These are phyloP conservation scores for Karalla daura DNA, from an alignment of 2,797 vertebrate species.

Conservation along the genomic window DNA sequence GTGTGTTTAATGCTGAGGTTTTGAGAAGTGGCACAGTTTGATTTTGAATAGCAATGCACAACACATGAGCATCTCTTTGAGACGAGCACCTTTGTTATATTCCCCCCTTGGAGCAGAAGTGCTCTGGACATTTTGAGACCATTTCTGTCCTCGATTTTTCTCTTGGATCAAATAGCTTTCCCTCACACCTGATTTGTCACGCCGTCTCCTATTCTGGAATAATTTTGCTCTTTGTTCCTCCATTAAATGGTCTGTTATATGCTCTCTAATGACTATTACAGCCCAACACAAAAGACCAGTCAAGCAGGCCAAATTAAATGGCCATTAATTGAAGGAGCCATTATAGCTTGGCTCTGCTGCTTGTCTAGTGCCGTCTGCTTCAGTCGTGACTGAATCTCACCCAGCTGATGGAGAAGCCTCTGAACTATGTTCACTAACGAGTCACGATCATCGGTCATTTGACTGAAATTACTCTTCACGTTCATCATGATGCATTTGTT, in stretches of 20 bases:
- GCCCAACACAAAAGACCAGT: constrained; percentile 67
- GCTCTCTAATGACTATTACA: constrained; percentile 55
- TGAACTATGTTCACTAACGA: constrained; percentile 16
- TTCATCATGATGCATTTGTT: not conserved
- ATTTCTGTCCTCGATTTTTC: constrained; percentile 7
- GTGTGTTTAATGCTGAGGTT: not conserved
- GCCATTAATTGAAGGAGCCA: constrained; percentile 69
- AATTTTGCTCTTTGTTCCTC: constrained; percentile 54
- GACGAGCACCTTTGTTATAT: not conserved
- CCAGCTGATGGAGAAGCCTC: constrained; percentile 38
- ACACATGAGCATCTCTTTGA: not conserved
- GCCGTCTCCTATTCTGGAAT: constrained; percentile 45
- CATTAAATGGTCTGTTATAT: constrained; percentile 48
- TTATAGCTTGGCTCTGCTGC: constrained; percentile 51
- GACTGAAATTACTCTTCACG: not conserved
- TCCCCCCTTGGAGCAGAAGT: not conserved
- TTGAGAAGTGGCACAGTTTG: not conserved
- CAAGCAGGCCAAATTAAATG: constrained; percentile 68
- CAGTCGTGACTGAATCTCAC: constrained; percentile 44
- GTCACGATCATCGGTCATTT: constrained; percentile 5
- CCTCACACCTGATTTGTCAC: constrained; percentile 28
- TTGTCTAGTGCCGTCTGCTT: constrained; percentile 43
- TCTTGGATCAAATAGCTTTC: constrained; percentile 28
- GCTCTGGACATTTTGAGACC: constrained; percentile 16
- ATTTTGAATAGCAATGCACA: not conserved